phyloP scores from a whole-genome alignment of 1,140 invertebrate species.

The Lutraria rhynchaena region DNA sequence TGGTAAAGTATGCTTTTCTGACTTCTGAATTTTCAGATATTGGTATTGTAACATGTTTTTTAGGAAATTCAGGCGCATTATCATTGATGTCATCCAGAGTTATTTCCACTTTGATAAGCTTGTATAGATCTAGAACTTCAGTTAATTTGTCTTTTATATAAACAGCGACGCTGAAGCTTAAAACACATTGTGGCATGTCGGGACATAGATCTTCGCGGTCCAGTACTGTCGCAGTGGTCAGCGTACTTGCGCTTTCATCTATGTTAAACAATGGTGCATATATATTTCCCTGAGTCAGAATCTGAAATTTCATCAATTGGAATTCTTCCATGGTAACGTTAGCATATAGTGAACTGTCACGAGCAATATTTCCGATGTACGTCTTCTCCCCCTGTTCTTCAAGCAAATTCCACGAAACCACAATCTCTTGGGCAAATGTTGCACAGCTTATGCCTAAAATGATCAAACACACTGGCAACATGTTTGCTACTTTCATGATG shows the following conservation, averaged over 20 bases:
- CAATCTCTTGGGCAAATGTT: constrained; percentile 40
- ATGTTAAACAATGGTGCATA: constrained; percentile 70
- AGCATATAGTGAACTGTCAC: constrained; percentile 71
- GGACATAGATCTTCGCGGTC: constrained; percentile 73
- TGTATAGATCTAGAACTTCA: constrained; percentile 67
- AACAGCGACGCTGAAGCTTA: constrained; percentile 74
- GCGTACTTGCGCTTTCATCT: constrained; percentile 72
- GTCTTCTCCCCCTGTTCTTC: constrained; percentile 71
- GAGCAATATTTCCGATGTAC: constrained; percentile 75
- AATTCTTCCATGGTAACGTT: constrained; percentile 70
- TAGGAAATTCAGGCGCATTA: constrained; percentile 92
- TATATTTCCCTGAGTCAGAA: constrained; percentile 71
- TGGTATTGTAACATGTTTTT: constrained; percentile 60
- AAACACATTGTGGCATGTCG: constrained; percentile 57
- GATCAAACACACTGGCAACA: constrained; percentile 21
- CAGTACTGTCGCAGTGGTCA: constrained; percentile 67
- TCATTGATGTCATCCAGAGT: constrained; percentile 91
- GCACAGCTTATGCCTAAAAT: constrained; percentile 10
- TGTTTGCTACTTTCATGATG: neutral
- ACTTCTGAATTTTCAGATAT: constrained; percentile 82
- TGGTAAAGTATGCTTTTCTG: constrained; percentile 87
- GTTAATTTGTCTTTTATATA: constrained; percentile 62
- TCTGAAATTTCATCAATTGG: constrained; percentile 72
- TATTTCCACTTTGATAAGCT: constrained; percentile 77
- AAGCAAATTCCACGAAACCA: constrained; percentile 65